Evolutionary conservation across 2,797 vertebrate genomes (phyloP).

Genomic region (Zenarchopterus dispar): DNA sequence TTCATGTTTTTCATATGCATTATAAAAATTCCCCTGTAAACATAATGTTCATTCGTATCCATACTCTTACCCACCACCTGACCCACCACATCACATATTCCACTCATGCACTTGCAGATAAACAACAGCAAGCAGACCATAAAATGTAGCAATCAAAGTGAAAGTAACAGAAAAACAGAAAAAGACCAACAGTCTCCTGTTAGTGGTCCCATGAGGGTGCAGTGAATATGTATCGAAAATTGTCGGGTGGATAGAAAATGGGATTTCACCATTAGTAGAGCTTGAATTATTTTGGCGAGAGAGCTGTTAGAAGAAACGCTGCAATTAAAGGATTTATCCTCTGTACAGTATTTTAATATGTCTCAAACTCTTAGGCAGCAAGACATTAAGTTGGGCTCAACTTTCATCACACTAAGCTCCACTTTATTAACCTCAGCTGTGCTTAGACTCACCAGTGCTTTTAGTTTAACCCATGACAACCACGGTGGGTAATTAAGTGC

Average conservation of each 20-base stretch:
- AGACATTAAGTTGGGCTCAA: conserved; percentile 9
- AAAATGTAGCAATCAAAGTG: conserved; percentile 39
- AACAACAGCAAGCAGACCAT: conserved; percentile 36
- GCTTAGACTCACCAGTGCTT: background rate
- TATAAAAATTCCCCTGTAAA: conserved; percentile 16
- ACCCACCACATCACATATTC: background rate
- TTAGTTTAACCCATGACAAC: background rate
- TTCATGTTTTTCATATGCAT: conserved; percentile 14
- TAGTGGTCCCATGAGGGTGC: conserved; percentile 27
- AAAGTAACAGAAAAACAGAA: conserved; percentile 13
- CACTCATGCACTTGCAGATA: conserved; percentile 17
- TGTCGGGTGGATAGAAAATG: conserved; percentile 25
- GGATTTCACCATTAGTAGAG: conserved; percentile 14
- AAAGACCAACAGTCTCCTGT: conserved; percentile 11
- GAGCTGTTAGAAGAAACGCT: conserved; percentile 10
- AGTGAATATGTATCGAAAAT: conserved; percentile 14
- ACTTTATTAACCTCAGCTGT: conserved; percentile 16
- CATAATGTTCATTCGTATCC: conserved; percentile 22
- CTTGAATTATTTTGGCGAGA: background rate
- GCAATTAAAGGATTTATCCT: conserved; percentile 18
- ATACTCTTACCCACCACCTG: background rate
- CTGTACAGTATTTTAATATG: background rate
- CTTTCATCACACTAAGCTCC: conserved; percentile 3
- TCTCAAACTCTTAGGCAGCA: conserved; percentile 1
- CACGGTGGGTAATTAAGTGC: background rate